A percentile compares a stretch with the other conserved stretches of the same genome.
Conservation (phyloP, 2,797 vertebrate species). For the Anguilla anguilla region DNA sequence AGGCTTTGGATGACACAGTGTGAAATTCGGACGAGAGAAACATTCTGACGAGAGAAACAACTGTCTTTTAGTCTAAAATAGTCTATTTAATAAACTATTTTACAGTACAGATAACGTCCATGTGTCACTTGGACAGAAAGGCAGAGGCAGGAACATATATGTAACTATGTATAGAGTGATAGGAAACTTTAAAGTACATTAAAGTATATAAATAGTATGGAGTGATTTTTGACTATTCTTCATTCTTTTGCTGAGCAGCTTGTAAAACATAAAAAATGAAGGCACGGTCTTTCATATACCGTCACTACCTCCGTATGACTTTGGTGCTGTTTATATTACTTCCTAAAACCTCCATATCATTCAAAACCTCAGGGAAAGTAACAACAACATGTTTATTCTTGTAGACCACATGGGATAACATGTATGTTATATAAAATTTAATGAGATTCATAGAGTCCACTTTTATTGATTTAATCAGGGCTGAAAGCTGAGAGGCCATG, state of each 20-base stretch:
- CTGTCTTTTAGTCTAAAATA: neutral
- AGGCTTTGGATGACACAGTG: neutral
- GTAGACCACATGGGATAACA: neutral
- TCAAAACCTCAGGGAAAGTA: neutral
- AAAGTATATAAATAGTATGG: neutral
- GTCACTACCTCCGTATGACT: too few species aligned
- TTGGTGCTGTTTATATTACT: too few species aligned
- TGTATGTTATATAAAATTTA: neutral
- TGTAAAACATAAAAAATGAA: neutral
- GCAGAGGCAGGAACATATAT: neutral
- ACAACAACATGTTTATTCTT: neutral
- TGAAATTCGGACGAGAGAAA: neutral
- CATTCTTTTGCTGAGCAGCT: neutral
- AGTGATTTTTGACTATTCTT: conserved; percentile 1
- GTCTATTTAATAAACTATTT: neutral
- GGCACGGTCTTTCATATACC: too few species aligned
- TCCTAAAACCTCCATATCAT: neutral
- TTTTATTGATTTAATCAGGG: neutral
- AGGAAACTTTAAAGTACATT: neutral
- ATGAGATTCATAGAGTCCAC: neutral
- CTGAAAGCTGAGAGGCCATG: neutral
- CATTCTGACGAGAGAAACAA: too few species aligned
- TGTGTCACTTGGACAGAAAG: neutral
- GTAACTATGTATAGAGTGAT: neutral
- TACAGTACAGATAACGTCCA: neutral